Base-by-base conservation (phyloP, 2,113 vertebrate genomes). In the Noctilio leporinus region DNA sequence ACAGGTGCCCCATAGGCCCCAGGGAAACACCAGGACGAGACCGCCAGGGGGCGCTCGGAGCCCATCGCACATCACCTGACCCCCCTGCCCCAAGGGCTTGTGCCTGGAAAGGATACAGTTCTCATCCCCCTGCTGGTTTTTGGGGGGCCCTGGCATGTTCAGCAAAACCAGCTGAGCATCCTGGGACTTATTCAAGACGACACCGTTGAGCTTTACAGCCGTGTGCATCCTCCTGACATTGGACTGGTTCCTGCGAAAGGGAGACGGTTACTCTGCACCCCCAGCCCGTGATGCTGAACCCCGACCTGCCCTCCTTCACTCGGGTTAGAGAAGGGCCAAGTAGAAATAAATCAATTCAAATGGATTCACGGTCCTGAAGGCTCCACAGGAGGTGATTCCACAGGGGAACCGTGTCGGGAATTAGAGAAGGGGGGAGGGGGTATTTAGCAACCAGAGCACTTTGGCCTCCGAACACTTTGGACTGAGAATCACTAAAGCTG, bases 211-310 rank as follows among this genome's bases (percentile, higher is more conserved):
- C 97, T 99, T 99, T 88, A 99, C 98, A 0, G 99, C 99, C 0
- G 99, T 99, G 98, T 99, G 99, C 99, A 99, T 99, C 96, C 99
- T 98, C 84, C 99, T 98, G 4, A 99, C 99, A 0, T 99, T 99
- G 3, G 99, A 99, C 97, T 99, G 99, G 98, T 99, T 99, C 97
- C 99, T 92, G 93, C 0, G 1, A 33, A 80, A 8, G 28, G 26
- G 38, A 7, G 2, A 14, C 0, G 0, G 45, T 11, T 65, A 33
- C 57, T 7, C 5, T 2, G 38, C 1, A n/a, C 22, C 62, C 3
- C 2, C 0, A 1, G 22, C 38, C 33, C 22, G 2, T 9, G 10
- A 4, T 7, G 30, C 81, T 7, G n/a, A 81, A 26, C 11, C 69
- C 86, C 4, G 20, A 26, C 24, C 22, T 1, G 33, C 47, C 5